Conservation (phyloP, 2,797 vertebrate genomes). For the Crenuchus spilurus region DNA sequence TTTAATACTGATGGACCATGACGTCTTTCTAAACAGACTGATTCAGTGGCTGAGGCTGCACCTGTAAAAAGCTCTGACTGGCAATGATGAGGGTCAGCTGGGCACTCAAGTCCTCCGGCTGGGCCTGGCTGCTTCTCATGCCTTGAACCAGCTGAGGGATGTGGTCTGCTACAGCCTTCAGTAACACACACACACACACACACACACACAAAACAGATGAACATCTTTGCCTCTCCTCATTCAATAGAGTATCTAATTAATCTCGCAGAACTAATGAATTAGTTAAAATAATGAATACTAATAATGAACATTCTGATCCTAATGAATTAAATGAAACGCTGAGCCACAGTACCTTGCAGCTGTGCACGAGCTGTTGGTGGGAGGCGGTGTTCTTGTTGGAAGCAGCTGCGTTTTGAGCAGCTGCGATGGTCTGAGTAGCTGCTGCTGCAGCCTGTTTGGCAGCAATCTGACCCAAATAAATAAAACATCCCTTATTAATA, state of each 20-base stretch:
- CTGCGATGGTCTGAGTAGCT: conserved; percentile 96
- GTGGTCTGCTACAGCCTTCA: conserved; percentile 91
- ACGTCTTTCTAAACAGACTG: not conserved
- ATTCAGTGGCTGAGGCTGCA: conserved; percentile 34
- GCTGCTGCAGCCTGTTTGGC: conserved; percentile 97
- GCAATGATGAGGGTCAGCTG: conserved; percentile 95
- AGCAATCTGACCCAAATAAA: conserved; percentile 81
- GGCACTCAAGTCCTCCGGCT: conserved; percentile 93
- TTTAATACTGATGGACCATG: not conserved
- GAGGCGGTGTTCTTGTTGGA: conserved; percentile 96
- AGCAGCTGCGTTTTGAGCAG: conserved; percentile 94
- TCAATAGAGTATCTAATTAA: not conserved
- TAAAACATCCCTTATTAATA: conserved; percentile 37
- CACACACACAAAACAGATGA: conserved; percentile 7
- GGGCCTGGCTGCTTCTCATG: conserved; percentile 93
- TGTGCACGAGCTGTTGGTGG: conserved; percentile 96
- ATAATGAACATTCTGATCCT: not conserved
- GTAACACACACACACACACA: not conserved
- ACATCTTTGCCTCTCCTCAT: conserved; percentile 17
- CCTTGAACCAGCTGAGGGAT: conserved; percentile 97
- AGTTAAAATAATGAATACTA: conserved; percentile 3
- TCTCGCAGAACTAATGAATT: not conserved
- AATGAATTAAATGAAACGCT: conserved; percentile 13
- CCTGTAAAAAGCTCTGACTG: conserved; percentile 98
- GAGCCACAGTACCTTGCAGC: conserved; percentile 88